These are phyloP conservation scores for Arizona elegans DNA, from an alignment of 2,113 vertebrate species.

Conservation along the genomic window DNA sequence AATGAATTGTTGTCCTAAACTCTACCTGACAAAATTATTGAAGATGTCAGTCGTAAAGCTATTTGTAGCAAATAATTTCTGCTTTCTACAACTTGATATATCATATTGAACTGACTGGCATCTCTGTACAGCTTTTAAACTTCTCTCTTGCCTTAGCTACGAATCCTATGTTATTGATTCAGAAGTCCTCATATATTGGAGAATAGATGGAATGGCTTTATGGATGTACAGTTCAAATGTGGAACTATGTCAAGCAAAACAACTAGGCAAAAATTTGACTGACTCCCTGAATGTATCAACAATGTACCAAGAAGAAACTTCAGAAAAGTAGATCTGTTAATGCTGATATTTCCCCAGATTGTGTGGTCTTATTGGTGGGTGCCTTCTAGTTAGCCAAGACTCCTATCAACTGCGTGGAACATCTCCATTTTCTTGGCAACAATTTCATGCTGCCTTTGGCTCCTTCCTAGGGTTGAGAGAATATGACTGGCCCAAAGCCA, in stretches of 20 bases:
- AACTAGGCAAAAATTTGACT: constrained; percentile 60
- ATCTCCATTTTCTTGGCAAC: neutral
- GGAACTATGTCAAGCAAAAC: constrained; percentile 55
- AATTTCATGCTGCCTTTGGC: neutral
- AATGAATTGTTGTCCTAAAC: constrained; percentile 63
- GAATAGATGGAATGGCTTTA: constrained; percentile 58
- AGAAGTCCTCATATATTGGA: constrained; percentile 51
- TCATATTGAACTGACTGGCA: constrained; percentile 62
- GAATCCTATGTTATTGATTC: constrained; percentile 61
- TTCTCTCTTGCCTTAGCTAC: constrained; percentile 56
- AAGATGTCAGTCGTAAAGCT: constrained; percentile 64
- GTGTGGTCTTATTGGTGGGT: neutral
- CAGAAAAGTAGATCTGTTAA: constrained; percentile 54
- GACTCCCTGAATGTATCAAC: constrained; percentile 58
- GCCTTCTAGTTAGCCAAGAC: neutral
- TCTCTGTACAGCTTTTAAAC: constrained; percentile 57
- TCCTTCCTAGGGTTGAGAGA: neutral
- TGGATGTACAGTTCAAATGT: constrained; percentile 49
- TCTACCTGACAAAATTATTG: constrained; percentile 64
- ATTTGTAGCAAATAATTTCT: constrained; percentile 71
- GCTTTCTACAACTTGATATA: constrained; percentile 66
- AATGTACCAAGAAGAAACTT: constrained; percentile 44
- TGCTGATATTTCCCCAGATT: constrained; percentile 53
- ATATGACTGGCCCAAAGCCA: neutral
- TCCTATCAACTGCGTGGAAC: neutral